Conservation (phyloP, 2,113 vertebrate species). For the Ancistrus triradiatus region DNA sequence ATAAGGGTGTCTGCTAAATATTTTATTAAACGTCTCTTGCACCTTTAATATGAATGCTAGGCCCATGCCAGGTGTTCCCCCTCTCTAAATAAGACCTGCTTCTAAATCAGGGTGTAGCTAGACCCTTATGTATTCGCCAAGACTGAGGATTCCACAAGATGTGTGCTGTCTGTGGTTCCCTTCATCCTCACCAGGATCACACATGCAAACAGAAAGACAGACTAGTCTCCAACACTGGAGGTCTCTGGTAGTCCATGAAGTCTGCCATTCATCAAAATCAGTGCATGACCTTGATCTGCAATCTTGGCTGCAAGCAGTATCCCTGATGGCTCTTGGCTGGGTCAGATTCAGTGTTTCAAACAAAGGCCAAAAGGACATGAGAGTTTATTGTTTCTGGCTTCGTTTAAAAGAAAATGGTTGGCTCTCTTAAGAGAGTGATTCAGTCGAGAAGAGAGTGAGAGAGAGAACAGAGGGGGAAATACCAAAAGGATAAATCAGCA, state of each 20-base stretch:
- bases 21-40: too few species aligned
- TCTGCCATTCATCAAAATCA: constrained; percentile 30
- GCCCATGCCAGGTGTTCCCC: too few species aligned
- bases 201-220: constrained; percentile 5
- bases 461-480: constrained; percentile 10
- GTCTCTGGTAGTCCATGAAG: constrained; percentile 25
- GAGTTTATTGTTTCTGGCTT: constrained; percentile 34
- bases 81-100: too few species aligned
- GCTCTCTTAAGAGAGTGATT: constrained; percentile 2
- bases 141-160: not conserved
- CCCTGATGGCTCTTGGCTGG: constrained; percentile 12
- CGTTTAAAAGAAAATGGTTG: constrained; percentile 15
- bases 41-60: too few species aligned
- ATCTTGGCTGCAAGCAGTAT: constrained; percentile 5
- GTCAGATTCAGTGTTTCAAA: constrained; percentile 12
- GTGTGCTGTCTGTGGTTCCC: not conserved
- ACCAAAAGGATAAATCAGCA: constrained; percentile 3
- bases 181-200: constrained; percentile 3
- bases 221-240: constrained; percentile 18
- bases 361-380: constrained; percentile 29
- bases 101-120: not conserved
- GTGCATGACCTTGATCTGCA: constrained; percentile 19
- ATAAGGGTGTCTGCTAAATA: too few species aligned
- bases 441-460: not conserved
- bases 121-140: not conserved